These are phyloP conservation scores for Parazoanthus swiftii DNA, from an alignment of 92 coral and sea anemone genomes.

Conservation along the genomic window DNA sequence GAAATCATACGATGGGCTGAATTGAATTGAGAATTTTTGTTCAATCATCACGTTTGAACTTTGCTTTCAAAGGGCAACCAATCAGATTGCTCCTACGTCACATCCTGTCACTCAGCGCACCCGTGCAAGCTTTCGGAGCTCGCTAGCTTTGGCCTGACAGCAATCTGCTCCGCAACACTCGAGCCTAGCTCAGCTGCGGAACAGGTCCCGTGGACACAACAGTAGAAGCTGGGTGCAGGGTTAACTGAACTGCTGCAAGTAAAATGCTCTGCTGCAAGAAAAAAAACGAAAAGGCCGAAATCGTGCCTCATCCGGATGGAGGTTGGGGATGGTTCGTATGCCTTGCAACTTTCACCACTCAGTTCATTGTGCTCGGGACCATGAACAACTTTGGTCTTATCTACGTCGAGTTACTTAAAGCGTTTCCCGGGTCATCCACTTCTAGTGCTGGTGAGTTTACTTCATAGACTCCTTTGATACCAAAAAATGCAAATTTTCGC, in stretches of 20 bases:
- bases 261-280: constrained; percentile 79
- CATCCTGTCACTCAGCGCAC: constrained; percentile 23
- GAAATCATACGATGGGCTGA: constrained; percentile 21
- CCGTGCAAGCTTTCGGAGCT: background rate
- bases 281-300: constrained; percentile 63
- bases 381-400: constrained; percentile 97
- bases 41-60: constrained; percentile 23
- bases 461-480: too few species aligned
- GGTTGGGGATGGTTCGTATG: constrained; percentile 99
- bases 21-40: constrained; percentile 17
- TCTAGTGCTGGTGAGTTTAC: constrained; percentile 20
- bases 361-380: constrained; percentile 92
- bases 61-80: constrained; percentile 19
- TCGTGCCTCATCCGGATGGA: constrained; percentile 90
- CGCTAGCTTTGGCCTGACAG: background rate
- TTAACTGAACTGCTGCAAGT: background rate
- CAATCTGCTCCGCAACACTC: background rate
- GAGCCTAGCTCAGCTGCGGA: background rate
- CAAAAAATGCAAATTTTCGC: constrained; percentile 6
- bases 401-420: constrained; percentile 76
- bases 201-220: background rate
- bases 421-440: constrained; percentile 52
- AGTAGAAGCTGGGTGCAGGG: background rate
- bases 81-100: constrained; percentile 33
- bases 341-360: constrained; percentile 84